phyloP scores from a whole-genome alignment of 2,113 vertebrate species.

The Tetraodon nigroviridis region DNA sequence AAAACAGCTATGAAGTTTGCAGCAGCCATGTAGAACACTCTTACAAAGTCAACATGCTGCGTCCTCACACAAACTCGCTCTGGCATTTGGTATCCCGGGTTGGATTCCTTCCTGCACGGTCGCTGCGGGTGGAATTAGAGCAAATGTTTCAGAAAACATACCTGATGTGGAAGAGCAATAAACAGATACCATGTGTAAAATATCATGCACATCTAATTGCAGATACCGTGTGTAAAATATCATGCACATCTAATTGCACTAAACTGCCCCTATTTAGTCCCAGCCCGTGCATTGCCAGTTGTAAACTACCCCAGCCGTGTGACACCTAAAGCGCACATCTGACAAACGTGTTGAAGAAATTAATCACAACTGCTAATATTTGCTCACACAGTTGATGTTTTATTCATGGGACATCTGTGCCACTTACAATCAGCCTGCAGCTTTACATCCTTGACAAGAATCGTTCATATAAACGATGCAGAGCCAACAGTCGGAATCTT shows the following conservation, averaged over 20 bases:
- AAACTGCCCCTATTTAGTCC: constrained; percentile 14
- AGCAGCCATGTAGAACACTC: constrained; percentile 25
- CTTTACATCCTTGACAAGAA: constrained; percentile 45
- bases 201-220: constrained; percentile 30
- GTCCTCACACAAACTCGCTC: constrained; percentile 1
- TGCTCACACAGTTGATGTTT: constrained; percentile 52
- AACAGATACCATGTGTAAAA: constrained; percentile 29
- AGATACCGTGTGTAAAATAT: no score
- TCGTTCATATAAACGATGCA: constrained; percentile 54
- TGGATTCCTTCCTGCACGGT: constrained; percentile 16
- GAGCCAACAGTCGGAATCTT: constrained; percentile 53
- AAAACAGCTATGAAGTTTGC: constrained; percentile 19
- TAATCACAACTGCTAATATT: constrained; percentile 59
- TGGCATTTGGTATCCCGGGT: constrained; percentile 10
- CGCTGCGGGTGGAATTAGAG: constrained; percentile 34
- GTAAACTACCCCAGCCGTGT: constrained; percentile 5
- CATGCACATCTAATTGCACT: constrained; percentile 28
- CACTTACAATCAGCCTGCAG: constrained; percentile 51
- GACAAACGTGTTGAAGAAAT: constrained; percentile 51
- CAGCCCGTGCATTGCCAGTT: not conserved
- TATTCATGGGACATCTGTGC: constrained; percentile 68
- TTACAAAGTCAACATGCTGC: not conserved
- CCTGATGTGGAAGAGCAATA: constrained; percentile 17
- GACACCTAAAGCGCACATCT: constrained; percentile 35
- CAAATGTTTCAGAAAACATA: not conserved